These are phyloP conservation scores for Drosophila saltans DNA, from an alignment of 1,140 invertebrate species.

Conservation along the genomic window DNA sequence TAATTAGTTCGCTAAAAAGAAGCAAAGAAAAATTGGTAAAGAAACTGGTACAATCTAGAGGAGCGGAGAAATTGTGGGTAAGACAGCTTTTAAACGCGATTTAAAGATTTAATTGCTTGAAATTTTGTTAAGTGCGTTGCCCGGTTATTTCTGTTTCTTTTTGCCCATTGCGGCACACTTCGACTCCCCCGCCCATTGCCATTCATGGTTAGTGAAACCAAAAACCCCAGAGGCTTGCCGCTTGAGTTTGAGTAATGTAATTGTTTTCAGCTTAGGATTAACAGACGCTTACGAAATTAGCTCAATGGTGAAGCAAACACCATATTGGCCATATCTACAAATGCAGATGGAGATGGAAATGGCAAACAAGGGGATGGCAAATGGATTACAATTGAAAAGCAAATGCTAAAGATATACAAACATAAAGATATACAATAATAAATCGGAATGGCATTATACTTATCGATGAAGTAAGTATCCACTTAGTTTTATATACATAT, in stretches of 20 bases:
- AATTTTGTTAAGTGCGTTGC: conserved; percentile 65
- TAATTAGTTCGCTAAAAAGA: conserved; percentile 65
- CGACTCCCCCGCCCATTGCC: background rate
- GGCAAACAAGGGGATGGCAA: background rate
- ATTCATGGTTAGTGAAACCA: conserved; percentile 1
- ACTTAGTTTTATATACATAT: no score
- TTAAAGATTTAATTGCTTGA: conserved; percentile 79
- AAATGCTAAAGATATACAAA: background rate
- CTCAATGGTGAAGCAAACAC: conserved; percentile 13
- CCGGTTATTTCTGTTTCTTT: conserved; percentile 20
- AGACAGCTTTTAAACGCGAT: conserved; percentile 68
- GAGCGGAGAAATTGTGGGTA: conserved; percentile 13
- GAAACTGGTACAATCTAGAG: background rate
- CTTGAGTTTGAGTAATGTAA: conserved; percentile 67
- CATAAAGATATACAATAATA: no score
- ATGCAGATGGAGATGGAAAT: background rate
- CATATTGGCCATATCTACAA: conserved; percentile 2
- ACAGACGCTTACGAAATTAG: conserved; percentile 34
- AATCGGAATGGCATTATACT: no score
- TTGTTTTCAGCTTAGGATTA: conserved; percentile 63
- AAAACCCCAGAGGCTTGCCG: background rate
- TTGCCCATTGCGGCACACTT: no score
- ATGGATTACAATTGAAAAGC: background rate
- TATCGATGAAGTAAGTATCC: no score
- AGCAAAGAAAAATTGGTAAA: conserved; percentile 10